Percentiles rank a stretch among this genome's conserved stretches.
These are phyloP conservation scores for Mustela lutreola DNA, from an alignment of 2,113 vertebrate genomes.

Conservation along the genomic window DNA sequence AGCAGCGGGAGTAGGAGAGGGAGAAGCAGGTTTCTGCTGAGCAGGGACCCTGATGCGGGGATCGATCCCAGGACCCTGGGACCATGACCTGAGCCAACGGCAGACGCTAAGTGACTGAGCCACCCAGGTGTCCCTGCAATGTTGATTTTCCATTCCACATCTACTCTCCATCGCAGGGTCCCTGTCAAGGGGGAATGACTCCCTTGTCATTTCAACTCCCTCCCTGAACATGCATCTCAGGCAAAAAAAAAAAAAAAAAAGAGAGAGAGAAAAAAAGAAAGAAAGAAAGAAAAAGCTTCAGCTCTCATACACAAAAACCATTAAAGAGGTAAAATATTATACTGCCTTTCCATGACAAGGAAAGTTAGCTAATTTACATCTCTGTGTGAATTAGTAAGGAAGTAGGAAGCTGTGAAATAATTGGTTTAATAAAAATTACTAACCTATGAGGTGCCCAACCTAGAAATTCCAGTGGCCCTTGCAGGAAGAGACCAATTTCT, in stretches of 20 bases:
- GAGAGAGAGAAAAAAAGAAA: neutral
- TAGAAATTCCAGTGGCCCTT: neutral
- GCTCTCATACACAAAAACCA: slow-evolving; percentile 10
- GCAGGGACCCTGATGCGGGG: no score
- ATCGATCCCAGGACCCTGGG: no score
- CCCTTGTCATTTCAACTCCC: neutral
- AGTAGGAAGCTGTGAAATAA: slow-evolving; percentile 54
- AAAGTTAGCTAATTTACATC: slow-evolving; percentile 16
- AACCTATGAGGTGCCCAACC: neutral
- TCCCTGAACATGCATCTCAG: slow-evolving; percentile 65
- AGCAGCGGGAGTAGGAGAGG: no score
- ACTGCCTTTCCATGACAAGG: neutral
- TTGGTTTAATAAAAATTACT: slow-evolving; percentile 57
- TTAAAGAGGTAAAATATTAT: slow-evolving; percentile 22
- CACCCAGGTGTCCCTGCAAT: neutral
- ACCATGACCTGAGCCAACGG: no score
- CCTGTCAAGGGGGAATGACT: neutral
- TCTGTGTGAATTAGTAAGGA: slow-evolving; percentile 55
- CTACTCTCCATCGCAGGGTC: neutral
- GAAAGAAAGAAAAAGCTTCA: neutral
- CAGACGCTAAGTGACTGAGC: no score
- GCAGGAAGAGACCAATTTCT: neutral
- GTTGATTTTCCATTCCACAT: neutral
- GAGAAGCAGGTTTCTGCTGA: no score
- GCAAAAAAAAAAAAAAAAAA: slow-evolving; percentile 4